A percentile compares a stretch with the other conserved stretches of the same genome.
Evolutionary conservation across 2,797 vertebrate species (phyloP).

Genomic region (Aulostomus chinensis): DNA sequence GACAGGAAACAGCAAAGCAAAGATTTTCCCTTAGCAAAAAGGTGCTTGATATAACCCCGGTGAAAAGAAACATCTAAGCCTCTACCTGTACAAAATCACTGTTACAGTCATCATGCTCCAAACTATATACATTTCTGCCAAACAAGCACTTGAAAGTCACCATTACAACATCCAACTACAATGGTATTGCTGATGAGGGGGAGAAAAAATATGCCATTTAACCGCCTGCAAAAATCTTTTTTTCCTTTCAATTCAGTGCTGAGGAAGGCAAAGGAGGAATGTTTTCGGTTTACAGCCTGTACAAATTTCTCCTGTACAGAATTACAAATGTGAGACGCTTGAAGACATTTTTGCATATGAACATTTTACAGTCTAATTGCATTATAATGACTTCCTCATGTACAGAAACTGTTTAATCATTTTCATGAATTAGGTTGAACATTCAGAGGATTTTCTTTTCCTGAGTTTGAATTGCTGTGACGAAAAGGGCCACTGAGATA

Average conservation of each 20-base stretch:
- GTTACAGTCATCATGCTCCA: slow-evolving; percentile 86
- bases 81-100: slow-evolving; percentile 79
- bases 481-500: slow-evolving; percentile 89
- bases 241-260: slow-evolving; percentile 81
- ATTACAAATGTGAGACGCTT: slow-evolving; percentile 89
- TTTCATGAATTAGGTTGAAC: slow-evolving; percentile 94
- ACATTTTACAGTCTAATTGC: slow-evolving; percentile 92
- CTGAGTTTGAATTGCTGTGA: slow-evolving; percentile 99
- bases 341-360: slow-evolving; percentile 97
- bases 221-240: slow-evolving; percentile 77
- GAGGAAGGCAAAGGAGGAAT: slow-evolving; percentile 95
- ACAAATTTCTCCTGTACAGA: slow-evolving; percentile 90
- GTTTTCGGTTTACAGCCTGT: slow-evolving; percentile 83
- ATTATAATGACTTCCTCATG: slow-evolving; percentile 87
- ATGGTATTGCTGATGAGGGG: slow-evolving; percentile 89
- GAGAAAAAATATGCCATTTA: slow-evolving; percentile 72
- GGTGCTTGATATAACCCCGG: slow-evolving; percentile 72
- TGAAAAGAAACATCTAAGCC: slow-evolving; percentile 65
- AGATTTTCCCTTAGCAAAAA: slow-evolving; percentile 69
- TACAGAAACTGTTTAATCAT: slow-evolving; percentile 89
- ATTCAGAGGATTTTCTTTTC: slow-evolving; percentile 95
- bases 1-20: slow-evolving; percentile 83
- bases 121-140: slow-evolving; percentile 83
- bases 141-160: too few species aligned
- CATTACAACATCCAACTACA: slow-evolving; percentile 88